Percentiles rank a stretch among this genome's conserved stretches.
Evolutionary conservation across 2,797 vertebrate genomes (phyloP).

Genomic region (Girardinus metallicus): DNA sequence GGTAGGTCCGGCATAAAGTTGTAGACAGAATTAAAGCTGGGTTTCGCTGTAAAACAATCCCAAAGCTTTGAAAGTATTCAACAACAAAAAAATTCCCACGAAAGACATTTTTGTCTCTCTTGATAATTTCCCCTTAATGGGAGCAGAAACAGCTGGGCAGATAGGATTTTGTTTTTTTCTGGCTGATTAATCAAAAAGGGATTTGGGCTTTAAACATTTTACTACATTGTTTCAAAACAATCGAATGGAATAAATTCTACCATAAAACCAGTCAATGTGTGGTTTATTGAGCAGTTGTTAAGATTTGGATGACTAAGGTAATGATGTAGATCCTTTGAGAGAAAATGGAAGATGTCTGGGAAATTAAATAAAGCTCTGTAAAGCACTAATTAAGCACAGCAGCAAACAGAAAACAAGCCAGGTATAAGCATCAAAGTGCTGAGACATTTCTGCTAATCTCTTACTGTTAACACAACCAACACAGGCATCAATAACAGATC

Average conservation of each 20-base stretch:
- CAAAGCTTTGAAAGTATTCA: not conserved
- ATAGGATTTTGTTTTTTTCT: not conserved
- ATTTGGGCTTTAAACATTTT: not conserved
- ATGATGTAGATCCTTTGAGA: not conserved
- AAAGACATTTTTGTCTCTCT: not conserved
- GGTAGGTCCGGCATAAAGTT: too few relatives aligned
- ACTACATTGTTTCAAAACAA: slow-evolving; percentile 9
- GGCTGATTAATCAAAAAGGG: not conserved
- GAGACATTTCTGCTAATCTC: not conserved
- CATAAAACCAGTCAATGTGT: slow-evolving; percentile 6
- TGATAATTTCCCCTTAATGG: not conserved
- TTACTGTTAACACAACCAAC: not conserved
- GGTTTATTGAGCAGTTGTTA: not conserved
- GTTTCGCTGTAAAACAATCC: not conserved
- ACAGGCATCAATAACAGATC: not conserved
- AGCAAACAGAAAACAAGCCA: not conserved
- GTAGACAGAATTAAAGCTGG: not conserved
- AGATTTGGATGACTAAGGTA: slow-evolving; percentile 3
- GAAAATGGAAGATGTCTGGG: slow-evolving; percentile 1
- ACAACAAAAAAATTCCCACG: not conserved
- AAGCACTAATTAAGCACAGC: not conserved
- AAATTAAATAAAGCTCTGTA: not conserved
- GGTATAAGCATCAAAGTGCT: not conserved
- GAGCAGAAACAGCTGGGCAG: not conserved
- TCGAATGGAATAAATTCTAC: slow-evolving; percentile 4